phyloP scores from a whole-genome alignment of 1,140 invertebrate genomes.

The Nymphalis io region DNA sequence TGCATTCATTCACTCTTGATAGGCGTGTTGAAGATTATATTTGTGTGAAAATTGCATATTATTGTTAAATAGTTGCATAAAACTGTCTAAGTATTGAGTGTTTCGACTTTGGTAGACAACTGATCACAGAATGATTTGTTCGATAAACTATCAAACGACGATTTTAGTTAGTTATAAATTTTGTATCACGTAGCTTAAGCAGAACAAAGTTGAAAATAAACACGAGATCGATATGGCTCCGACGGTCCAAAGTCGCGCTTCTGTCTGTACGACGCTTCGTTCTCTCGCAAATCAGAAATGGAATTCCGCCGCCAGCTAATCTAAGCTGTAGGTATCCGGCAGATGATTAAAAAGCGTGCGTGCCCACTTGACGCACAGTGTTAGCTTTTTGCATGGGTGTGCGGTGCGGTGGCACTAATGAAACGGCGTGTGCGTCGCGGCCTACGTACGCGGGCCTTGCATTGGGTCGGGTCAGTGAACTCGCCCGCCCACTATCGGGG shows the following conservation, averaged over 20 bases:
- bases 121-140: not conserved
- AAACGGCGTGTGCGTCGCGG: slow-evolving; percentile 68
- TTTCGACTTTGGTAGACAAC: not conserved
- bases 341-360: slow-evolving; percentile 76
- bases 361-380: slow-evolving; percentile 74
- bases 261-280: slow-evolving; percentile 34
- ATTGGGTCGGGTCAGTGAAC: slow-evolving; percentile 79
- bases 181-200: slow-evolving; percentile 57
- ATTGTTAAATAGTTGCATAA: not conserved
- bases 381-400: slow-evolving; percentile 75
- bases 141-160: slow-evolving; percentile 24
- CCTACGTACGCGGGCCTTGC: slow-evolving; percentile 76
- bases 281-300: slow-evolving; percentile 45
- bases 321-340: slow-evolving; percentile 42
- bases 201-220: slow-evolving; percentile 60
- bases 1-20: slow-evolving; percentile 29
- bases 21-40: slow-evolving; percentile 15
- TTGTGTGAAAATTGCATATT: slow-evolving; percentile 9
- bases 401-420: slow-evolving; percentile 75
- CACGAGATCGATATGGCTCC: slow-evolving; percentile 60
- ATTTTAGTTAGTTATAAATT: slow-evolving; percentile 55
- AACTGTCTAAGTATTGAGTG: not conserved
- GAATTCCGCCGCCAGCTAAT: slow-evolving; percentile 44
- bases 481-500: slow-evolving; percentile 78
- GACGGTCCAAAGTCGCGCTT: slow-evolving; percentile 43